Percentiles rank a stretch among this genome's conserved stretches.
Evolutionary conservation across 2,888 invertebrate genomes (phyloP).

Genomic region (Nemoura dubitans): DNA sequence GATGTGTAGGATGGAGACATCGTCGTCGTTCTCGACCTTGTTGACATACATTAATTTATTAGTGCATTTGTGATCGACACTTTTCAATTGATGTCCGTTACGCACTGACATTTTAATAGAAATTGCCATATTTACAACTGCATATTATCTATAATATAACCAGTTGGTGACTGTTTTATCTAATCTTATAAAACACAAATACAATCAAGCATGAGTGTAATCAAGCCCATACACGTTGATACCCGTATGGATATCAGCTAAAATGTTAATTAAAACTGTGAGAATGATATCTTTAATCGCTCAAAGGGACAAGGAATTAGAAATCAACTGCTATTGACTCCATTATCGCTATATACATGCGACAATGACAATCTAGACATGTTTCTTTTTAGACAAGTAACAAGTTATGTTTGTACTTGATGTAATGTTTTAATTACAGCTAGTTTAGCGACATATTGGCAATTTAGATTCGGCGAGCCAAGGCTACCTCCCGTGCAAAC

Average conservation of each 20-base stretch:
- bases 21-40: slow-evolving; percentile 63
- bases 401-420: background rate
- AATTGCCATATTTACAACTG: no score
- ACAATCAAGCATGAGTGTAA: background rate
- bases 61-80: background rate
- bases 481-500: background rate
- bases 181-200: background rate
- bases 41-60: background rate
- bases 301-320: background rate
- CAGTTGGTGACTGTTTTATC: background rate
- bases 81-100: background rate
- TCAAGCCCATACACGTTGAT: background rate
- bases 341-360: background rate
- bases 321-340: background rate
- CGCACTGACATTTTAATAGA: no score
- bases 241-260: background rate
- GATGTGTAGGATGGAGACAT: slow-evolving; percentile 68
- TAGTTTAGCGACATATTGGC: background rate
- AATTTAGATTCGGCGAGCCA: background rate
- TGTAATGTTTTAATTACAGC: background rate
- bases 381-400: background rate
- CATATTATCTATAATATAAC: no score
- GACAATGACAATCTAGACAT: background rate
- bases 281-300: background rate
- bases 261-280: background rate